Percentiles rank a stretch among this genome's conserved stretches.
These are phyloP conservation scores for Megalops atlanticus DNA, from an alignment of 2,113 vertebrate genomes.

Conservation along the genomic window DNA sequence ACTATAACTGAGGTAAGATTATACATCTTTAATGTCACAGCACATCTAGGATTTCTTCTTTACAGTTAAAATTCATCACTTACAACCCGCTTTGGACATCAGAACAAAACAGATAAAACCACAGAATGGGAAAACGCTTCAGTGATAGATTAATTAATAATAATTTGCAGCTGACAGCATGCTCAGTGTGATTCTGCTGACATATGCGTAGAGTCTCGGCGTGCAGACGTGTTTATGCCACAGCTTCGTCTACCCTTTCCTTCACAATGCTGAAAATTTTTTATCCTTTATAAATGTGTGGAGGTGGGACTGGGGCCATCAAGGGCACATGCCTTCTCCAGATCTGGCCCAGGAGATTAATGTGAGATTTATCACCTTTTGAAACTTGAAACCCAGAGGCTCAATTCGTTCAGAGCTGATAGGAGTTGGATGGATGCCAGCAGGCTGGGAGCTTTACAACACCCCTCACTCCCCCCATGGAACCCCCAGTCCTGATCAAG, in stretches of 20 bases:
- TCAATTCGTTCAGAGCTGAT: background rate
- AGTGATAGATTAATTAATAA: too few species aligned
- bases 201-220: background rate
- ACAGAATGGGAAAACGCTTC: too few species aligned
- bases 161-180: too few species aligned
- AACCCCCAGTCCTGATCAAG: background rate
- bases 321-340: slow-evolving; percentile 54
- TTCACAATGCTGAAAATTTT: slow-evolving; percentile 49
- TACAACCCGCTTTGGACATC: too few species aligned
- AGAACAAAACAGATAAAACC: too few species aligned
- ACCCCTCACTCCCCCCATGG: background rate
- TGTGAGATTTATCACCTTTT: slow-evolving; percentile 68
- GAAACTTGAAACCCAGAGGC: slow-evolving; percentile 60
- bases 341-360: slow-evolving; percentile 68
- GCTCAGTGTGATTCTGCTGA: too few species aligned
- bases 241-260: slow-evolving; percentile 39
- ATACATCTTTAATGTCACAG: too few species aligned
- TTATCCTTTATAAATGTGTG: slow-evolving; percentile 40
- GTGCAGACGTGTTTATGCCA: background rate
- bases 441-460: too few species aligned
- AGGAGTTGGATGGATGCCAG: background rate
- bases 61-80: too few species aligned
- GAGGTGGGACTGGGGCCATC: slow-evolving; percentile 45
- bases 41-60: too few species aligned
- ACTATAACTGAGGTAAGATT: too few species aligned